Percentiles rank a stretch among this genome's conserved stretches.
Evolutionary conservation across 2,113 vertebrate species (phyloP).

Genomic region (Willisornis vidua): DNA sequence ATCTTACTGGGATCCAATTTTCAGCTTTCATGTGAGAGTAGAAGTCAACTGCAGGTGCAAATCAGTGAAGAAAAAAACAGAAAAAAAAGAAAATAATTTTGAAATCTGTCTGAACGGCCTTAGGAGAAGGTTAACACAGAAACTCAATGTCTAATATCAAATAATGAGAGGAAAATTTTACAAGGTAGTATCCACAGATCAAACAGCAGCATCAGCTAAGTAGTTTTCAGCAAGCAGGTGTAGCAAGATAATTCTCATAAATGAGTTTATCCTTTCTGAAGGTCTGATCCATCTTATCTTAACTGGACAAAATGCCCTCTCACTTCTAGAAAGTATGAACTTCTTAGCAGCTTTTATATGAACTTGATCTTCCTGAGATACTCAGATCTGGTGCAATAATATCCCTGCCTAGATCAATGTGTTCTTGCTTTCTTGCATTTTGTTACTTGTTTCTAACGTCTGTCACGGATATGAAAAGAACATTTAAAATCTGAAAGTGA

Average conservation of each 20-base stretch:
- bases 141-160: neutral
- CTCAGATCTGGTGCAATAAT: fast-evolving
- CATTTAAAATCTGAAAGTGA: neutral
- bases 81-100: neutral
- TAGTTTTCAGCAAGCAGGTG: neutral
- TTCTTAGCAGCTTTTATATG: neutral
- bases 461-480: neutral
- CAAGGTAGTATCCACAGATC: neutral
- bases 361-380: neutral
- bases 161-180: neutral
- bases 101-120: neutral
- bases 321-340: neutral
- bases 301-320: neutral
- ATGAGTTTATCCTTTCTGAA: neutral
- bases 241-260: neutral
- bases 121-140: neutral
- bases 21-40: neutral
- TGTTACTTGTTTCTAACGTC: neutral
- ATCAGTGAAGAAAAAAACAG: neutral
- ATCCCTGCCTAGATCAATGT: neutral
- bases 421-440: neutral
- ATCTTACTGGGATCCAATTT: neutral
- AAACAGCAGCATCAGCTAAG: neutral
- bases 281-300: neutral
- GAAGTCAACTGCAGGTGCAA: neutral